These are phyloP conservation scores for Entosphenus tridentatus DNA, from an alignment of 2,113 vertebrate species.

Conservation along the genomic window DNA sequence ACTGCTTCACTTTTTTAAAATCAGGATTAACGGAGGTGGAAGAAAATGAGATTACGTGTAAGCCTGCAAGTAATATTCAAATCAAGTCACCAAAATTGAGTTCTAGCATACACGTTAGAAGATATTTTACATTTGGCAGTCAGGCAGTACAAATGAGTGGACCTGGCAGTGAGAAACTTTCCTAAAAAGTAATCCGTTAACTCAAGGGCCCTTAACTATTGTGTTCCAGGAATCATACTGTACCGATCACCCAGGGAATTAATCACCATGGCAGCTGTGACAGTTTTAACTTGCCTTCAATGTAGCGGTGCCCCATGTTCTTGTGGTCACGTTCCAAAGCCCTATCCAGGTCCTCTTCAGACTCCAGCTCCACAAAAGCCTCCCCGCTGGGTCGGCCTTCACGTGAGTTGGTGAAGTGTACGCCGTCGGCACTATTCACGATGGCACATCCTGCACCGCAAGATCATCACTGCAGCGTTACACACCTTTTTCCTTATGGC, in stretches of 20 bases:
- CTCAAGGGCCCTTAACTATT: background rate
- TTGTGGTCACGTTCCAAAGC: slow-evolving; percentile 8
- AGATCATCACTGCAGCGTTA: too few relatives aligned
- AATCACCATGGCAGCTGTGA: background rate
- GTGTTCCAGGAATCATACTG: background rate
- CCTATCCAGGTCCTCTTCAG: slow-evolving; percentile 8
- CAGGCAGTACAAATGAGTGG: too few relatives aligned
- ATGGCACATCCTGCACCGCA: slow-evolving; percentile 7
- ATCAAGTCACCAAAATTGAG: too few relatives aligned
- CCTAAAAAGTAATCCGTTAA: slow-evolving; percentile 3
- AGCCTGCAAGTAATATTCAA: too few relatives aligned
- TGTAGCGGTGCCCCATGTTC: slow-evolving; percentile 10
- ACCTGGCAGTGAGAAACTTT: too few relatives aligned
- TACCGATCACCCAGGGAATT: too few relatives aligned
- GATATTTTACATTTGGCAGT: too few relatives aligned
- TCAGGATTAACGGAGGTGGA: too few relatives aligned
- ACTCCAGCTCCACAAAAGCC: slow-evolving; percentile 9
- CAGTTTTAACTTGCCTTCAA: slow-evolving; percentile 7
- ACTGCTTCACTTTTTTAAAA: too few relatives aligned
- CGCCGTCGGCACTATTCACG: slow-evolving; percentile 8
- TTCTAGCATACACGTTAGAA: too few relatives aligned
- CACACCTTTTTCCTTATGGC: too few relatives aligned
- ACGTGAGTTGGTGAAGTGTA: slow-evolving; percentile 9
- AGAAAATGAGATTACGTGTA: too few relatives aligned
- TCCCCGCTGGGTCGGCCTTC: slow-evolving; percentile 10